Percentiles rank a stretch among this genome's conserved stretches.
Evolutionary conservation across 2,888 invertebrate species (phyloP).

Genomic region (Molorchus minor): DNA sequence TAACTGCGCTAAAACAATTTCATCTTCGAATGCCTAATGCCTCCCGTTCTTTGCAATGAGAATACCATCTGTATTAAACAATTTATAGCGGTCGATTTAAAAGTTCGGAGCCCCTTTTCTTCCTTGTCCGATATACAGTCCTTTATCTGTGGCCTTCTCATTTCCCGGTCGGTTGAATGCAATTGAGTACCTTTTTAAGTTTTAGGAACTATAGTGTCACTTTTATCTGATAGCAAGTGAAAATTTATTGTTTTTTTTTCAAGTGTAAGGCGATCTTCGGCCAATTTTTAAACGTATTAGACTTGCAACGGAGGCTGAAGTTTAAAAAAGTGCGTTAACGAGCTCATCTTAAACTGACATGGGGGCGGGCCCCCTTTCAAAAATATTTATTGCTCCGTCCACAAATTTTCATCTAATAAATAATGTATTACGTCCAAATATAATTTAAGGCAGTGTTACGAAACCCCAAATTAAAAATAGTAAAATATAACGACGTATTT

Average conservation of each 20-base stretch:
- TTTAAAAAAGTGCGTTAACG: not conserved
- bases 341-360: not conserved
- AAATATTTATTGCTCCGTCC: not conserved
- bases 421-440: no score
- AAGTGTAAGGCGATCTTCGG: conserved; percentile 33
- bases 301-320: not conserved
- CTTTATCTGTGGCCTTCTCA: conserved; percentile 60
- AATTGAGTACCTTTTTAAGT: conserved; percentile 63
- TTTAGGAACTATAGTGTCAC: conserved; percentile 63
- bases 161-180: conserved; percentile 63
- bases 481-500: no score
- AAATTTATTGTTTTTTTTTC: conserved; percentile 54
- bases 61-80: conserved; percentile 60
- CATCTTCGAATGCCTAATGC: conserved; percentile 60
- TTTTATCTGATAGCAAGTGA: conserved; percentile 60
- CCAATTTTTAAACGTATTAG: conserved; percentile 31
- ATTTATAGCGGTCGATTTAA: conserved; percentile 61
- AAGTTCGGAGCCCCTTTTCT: conserved; percentile 58
- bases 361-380: not conserved
- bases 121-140: conserved; percentile 44
- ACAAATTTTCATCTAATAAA: no score
- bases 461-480: no score
- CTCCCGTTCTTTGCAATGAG: conserved; percentile 59
- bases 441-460: no score
- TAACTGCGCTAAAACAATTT: conserved; percentile 60